These are phyloP conservation scores for Oncopodura yosiiana DNA, from an alignment of 1,140 invertebrate genomes.

Conservation along the genomic window DNA sequence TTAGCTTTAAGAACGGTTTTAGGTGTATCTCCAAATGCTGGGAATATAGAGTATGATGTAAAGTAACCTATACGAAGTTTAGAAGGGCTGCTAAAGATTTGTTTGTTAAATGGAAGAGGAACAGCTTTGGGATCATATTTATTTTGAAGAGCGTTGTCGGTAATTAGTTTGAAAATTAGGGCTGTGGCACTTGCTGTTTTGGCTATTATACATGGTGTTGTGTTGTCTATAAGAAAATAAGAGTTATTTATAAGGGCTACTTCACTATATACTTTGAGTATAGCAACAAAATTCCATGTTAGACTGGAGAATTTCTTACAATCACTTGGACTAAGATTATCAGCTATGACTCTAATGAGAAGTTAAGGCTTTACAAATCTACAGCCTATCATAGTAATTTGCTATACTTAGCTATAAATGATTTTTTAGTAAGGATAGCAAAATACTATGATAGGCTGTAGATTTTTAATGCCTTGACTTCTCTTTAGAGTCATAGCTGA, in stretches of 20 bases:
- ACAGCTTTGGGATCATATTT: neutral
- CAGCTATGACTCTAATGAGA: no score
- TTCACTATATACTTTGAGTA: neutral
- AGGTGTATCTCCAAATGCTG: conserved; percentile 21
- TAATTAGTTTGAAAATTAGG: conserved; percentile 21
- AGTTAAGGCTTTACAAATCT: no score
- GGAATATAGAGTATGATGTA: conserved; percentile 5
- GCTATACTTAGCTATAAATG: no score
- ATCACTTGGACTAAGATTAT: no score
- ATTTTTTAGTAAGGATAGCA: no score
- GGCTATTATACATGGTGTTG: neutral
- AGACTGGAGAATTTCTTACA: no score
- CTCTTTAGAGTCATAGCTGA: conserved; percentile 4
- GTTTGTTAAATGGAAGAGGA: neutral
- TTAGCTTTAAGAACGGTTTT: conserved; percentile 23
- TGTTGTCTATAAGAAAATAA: neutral
- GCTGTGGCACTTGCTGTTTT: conserved; percentile 5
- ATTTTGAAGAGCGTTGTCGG: conserved; percentile 21
- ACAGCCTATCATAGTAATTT: no score
- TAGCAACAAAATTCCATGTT: no score
- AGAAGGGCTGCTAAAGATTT: neutral
- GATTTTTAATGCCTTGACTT: neutral
- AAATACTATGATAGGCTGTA: no score
- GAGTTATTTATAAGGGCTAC: neutral
- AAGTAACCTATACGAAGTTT: conserved; percentile 24